These are phyloP conservation scores for Pogonognathellus flavescens DNA, from an alignment of 1,140 invertebrate genomes.

Conservation along the genomic window DNA sequence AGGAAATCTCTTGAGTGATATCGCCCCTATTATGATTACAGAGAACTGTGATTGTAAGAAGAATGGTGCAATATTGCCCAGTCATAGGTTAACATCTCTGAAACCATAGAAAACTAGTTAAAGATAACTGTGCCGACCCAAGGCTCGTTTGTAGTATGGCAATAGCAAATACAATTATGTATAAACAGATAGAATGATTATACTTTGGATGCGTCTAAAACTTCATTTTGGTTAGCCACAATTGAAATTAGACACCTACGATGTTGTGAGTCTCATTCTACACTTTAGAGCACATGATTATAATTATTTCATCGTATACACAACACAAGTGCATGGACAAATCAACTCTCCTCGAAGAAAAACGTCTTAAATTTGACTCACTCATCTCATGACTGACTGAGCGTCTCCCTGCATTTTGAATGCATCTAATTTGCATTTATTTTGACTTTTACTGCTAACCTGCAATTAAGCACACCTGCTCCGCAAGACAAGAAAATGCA, in stretches of 20 bases:
- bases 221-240: too few species aligned
- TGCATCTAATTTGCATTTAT: constrained; percentile 49
- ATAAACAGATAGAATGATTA: too few species aligned
- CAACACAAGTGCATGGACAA: constrained; percentile 27
- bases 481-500: constrained; percentile 39
- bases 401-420: constrained; percentile 6
- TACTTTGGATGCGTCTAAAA: too few species aligned
- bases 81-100: too few species aligned
- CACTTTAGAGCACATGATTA: too few species aligned
- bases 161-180: too few species aligned
- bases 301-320: too few species aligned
- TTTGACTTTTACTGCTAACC: constrained; percentile 50
- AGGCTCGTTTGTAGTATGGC: too few species aligned
- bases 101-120: too few species aligned
- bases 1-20: constrained; percentile 26
- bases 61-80: background rate
- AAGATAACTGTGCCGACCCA: too few species aligned
- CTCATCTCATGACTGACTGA: background rate
- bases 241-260: too few species aligned
- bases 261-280: too few species aligned
- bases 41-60: background rate
- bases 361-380: background rate
- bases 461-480: constrained; percentile 46
- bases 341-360: background rate
- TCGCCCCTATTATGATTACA: constrained; percentile 30